Conservation (phyloP, 2,113 vertebrate genomes). For the Proteles cristata region DNA sequence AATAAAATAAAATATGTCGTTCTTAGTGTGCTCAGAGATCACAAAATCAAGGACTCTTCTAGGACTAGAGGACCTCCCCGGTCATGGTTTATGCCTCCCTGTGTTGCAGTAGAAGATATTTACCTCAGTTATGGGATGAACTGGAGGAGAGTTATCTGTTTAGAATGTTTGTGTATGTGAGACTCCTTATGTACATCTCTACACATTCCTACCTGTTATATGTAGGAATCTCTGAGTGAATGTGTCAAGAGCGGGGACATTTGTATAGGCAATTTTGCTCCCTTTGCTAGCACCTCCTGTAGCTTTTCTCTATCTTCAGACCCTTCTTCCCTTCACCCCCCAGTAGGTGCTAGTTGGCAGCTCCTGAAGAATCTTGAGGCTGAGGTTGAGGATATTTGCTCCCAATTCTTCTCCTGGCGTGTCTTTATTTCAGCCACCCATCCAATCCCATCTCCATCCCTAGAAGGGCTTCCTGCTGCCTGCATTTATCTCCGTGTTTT, state of each 20-base stretch:
- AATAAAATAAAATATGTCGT: neutral
- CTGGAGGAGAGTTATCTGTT: neutral
- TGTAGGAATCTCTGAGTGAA: neutral
- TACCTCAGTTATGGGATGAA: neutral
- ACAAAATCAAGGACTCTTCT: conserved; percentile 13
- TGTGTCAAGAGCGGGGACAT: neutral
- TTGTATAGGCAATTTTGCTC: neutral
- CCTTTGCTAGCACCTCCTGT: neutral
- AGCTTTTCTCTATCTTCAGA: conserved; percentile 5
- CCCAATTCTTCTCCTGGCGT: neutral
- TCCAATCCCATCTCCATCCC: conserved; percentile 59
- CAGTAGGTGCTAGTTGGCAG: neutral
- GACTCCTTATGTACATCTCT: neutral
- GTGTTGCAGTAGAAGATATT: neutral
- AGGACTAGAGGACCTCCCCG: conserved; percentile 9
- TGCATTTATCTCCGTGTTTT: conserved; percentile 87
- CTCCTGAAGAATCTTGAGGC: neutral
- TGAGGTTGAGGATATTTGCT: neutral
- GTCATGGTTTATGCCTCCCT: neutral
- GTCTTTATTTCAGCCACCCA: conserved; percentile 66
- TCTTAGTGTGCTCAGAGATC: conserved; percentile 1
- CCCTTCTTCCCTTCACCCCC: neutral
- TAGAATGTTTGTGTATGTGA: neutral
- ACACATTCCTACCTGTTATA: neutral
- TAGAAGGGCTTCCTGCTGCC: conserved; percentile 73